phyloP scores from a whole-genome alignment of 2,113 vertebrate species.

The Dasyprocta punctata region DNA sequence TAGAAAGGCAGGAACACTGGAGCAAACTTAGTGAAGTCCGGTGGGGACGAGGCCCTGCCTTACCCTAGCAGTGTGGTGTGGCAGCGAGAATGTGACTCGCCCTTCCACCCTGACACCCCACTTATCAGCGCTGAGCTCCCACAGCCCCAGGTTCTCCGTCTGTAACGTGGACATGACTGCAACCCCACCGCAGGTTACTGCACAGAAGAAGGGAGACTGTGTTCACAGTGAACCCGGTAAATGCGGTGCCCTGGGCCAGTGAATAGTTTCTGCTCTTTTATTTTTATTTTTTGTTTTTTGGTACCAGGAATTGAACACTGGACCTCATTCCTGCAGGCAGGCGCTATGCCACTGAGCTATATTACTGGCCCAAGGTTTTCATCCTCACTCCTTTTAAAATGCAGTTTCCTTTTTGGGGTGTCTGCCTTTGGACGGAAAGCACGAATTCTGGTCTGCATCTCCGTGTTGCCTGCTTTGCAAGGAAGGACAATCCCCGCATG shows the following conservation, averaged over 20 bases:
- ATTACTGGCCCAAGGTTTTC: too few species aligned
- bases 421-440: not conserved
- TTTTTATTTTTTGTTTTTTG: too few species aligned
- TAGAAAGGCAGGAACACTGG: not conserved
- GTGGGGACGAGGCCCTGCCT: not conserved
- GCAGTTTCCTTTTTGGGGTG: not conserved
- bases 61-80: not conserved
- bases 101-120: not conserved
- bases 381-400: constrained; percentile 4
- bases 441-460: not conserved
- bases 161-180: not conserved
- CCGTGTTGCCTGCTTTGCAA: not conserved
- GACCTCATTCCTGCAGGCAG: too few species aligned
- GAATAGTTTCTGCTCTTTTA: not conserved
- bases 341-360: too few species aligned
- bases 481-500: not conserved
- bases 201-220: not conserved
- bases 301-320: too few species aligned
- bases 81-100: not conserved
- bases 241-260: not conserved
- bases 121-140: not conserved
- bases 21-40: not conserved
- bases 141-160: too few species aligned
- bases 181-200: not conserved
- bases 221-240: not conserved